Conservation (phyloP, 1,140 invertebrate species). For the Hylyphantes graminicola region DNA sequence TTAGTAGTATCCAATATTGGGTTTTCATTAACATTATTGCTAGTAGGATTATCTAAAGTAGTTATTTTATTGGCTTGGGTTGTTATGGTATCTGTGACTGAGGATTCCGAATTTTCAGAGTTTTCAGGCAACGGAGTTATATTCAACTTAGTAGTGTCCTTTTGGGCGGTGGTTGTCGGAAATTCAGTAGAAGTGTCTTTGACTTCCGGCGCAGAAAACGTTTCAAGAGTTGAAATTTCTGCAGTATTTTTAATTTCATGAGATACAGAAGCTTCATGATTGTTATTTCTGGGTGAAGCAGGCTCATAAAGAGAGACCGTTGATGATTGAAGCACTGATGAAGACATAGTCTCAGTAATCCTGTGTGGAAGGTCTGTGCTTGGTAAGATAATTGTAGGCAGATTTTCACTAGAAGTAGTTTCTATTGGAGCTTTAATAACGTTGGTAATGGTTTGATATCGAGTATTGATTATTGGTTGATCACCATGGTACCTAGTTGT, state of each 20-base stretch:
- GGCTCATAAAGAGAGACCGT: conserved; percentile 2
- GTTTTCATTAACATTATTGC: neutral
- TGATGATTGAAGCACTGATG: neutral
- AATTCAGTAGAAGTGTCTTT: neutral
- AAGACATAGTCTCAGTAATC: neutral
- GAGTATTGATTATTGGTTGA: conserved; percentile 82
- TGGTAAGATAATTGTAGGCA: no score
- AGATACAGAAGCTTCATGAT: neutral
- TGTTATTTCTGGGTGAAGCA: neutral
- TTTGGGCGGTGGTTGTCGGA: no score
- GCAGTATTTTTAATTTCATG: conserved; percentile 2
- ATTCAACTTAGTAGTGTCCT: neutral
- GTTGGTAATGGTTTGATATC: conserved; percentile 87
- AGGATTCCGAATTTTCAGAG: neutral
- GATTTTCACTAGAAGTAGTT: neutral
- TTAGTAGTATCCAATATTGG: neutral
- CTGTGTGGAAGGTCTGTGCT: neutral
- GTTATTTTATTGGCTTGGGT: neutral
- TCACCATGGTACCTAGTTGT: conserved; percentile 81
- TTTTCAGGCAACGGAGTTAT: neutral
- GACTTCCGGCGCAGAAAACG: neutral
- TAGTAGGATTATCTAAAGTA: no score
- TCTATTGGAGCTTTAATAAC: conserved; percentile 80
- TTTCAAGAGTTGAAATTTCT: neutral
- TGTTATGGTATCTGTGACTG: neutral